Evolutionary conservation across 2,888 invertebrate species (phyloP).

Genomic region (Drosophila atroscutellata): DNA sequence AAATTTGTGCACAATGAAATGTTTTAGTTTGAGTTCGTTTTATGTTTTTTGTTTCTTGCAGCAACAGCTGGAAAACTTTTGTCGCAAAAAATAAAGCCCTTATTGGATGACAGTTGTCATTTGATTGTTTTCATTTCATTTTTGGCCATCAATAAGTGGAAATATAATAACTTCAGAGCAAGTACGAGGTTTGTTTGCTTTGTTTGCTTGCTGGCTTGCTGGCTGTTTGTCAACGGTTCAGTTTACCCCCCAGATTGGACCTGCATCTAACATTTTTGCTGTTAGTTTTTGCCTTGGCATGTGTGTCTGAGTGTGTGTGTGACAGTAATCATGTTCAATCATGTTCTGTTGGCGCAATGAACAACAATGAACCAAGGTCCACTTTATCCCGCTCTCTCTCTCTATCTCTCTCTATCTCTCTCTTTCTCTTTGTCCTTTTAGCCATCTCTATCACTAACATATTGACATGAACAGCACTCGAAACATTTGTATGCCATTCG

Average conservation of each 20-base stretch:
- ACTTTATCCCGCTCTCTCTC: background rate
- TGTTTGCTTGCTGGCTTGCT: conserved; percentile 7
- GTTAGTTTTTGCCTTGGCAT: conserved; percentile 44
- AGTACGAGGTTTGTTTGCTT: conserved; percentile 41
- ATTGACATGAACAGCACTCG: conserved; percentile 38
- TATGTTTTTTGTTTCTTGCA: conserved; percentile 6
- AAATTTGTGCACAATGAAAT: conserved; percentile 37
- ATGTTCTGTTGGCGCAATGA: conserved; percentile 56
- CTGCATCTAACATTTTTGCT: conserved; percentile 35
- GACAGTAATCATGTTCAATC: conserved; percentile 65
- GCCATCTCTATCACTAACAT: conserved; percentile 8
- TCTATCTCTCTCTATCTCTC: background rate
- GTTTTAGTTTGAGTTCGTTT: conserved; percentile 24
- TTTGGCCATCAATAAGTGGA: conserved; percentile 72
- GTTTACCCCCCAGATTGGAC: conserved; percentile 2
- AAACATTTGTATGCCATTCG: conserved; percentile 44
- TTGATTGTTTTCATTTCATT: conserved; percentile 79
- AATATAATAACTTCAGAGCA: conserved; percentile 61
- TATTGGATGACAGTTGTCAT: conserved; percentile 70
- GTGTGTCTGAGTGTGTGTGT: conserved; percentile 18
- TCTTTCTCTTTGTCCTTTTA: background rate
- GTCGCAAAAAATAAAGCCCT: conserved; percentile 31
- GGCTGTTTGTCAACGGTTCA: conserved; percentile 18
- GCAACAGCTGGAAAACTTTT: conserved; percentile 44
- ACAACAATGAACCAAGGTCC: conserved; percentile 32